Evolutionary conservation across 1,140 invertebrate genomes (phyloP).

Genomic region (Ceratina calcarata): DNA sequence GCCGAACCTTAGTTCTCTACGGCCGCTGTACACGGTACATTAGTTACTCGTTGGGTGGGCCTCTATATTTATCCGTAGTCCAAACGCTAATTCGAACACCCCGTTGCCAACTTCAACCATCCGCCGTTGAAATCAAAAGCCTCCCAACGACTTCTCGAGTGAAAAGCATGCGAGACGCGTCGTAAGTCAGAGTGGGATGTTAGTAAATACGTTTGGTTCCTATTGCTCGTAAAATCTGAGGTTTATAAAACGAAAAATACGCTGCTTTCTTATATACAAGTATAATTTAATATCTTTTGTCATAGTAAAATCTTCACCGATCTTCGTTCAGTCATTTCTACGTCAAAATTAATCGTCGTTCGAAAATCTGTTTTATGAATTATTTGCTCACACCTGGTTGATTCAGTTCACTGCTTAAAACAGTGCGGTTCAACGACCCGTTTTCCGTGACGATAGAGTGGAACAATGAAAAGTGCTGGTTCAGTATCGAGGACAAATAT

Average conservation of each 20-base stretch:
- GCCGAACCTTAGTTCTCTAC: conserved; percentile 44
- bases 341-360: too few relatives aligned
- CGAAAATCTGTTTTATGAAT: too few relatives aligned
- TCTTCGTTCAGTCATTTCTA: too few relatives aligned
- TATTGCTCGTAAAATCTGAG: too few relatives aligned
- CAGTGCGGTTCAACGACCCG: neutral
- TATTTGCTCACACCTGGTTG: neutral
- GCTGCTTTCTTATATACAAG: too few relatives aligned
- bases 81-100: conserved; percentile 74
- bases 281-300: too few relatives aligned
- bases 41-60: conserved; percentile 75
- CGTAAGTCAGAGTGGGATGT: neutral
- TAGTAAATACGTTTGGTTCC: too few relatives aligned
- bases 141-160: conserved; percentile 2
- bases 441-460: neutral
- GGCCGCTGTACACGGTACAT: conserved; percentile 63
- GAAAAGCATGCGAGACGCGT: neutral
- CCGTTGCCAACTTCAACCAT: conserved; percentile 52
- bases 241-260: too few relatives aligned
- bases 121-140: conserved; percentile 15
- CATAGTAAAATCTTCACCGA: too few relatives aligned
- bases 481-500: conserved; percentile 7
- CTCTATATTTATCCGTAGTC: conserved; percentile 74
- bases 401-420: neutral
- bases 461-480: conserved; percentile 22